phyloP scores from a whole-genome alignment of 2,113 vertebrate genomes.

The Trogon melanurus region DNA sequence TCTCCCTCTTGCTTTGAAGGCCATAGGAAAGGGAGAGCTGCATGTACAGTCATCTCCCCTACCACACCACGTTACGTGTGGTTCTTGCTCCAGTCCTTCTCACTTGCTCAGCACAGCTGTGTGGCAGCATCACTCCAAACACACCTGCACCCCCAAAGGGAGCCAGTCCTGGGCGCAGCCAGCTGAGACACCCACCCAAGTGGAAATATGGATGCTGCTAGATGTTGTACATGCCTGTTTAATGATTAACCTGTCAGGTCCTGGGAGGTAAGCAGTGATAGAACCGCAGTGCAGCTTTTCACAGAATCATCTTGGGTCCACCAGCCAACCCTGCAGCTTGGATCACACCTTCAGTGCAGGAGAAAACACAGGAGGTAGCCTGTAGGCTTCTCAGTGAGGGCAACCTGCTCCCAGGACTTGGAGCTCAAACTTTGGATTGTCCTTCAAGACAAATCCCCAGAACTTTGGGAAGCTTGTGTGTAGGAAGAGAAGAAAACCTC shows the following conservation, averaged over 20 bases:
- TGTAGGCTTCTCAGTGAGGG: neutral
- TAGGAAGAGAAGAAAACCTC: neutral
- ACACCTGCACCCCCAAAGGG: neutral
- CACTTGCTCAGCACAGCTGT: neutral
- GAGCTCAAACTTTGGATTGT: neutral
- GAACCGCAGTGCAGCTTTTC: neutral
- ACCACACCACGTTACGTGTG: neutral
- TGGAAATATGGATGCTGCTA: neutral
- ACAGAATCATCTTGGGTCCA: neutral
- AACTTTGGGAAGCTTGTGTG: fast-evolving
- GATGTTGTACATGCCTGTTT: neutral
- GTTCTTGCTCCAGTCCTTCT: neutral
- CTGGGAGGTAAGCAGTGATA: neutral
- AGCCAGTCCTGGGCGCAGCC: neutral
- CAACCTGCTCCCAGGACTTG: neutral
- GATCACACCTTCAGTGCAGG: neutral
- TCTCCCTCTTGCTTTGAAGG: neutral
- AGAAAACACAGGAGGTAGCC: neutral
- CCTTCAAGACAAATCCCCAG: neutral
- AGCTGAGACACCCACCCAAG: neutral
- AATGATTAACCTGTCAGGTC: neutral
- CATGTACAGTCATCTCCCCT: neutral
- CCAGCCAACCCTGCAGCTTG: neutral
- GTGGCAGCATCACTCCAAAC: neutral
- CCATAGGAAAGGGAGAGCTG: neutral